A percentile compares a stretch with the other conserved stretches of the same genome.
Conservation (phyloP, 2,888 invertebrate genomes). For the Epinotia demarniana region DNA sequence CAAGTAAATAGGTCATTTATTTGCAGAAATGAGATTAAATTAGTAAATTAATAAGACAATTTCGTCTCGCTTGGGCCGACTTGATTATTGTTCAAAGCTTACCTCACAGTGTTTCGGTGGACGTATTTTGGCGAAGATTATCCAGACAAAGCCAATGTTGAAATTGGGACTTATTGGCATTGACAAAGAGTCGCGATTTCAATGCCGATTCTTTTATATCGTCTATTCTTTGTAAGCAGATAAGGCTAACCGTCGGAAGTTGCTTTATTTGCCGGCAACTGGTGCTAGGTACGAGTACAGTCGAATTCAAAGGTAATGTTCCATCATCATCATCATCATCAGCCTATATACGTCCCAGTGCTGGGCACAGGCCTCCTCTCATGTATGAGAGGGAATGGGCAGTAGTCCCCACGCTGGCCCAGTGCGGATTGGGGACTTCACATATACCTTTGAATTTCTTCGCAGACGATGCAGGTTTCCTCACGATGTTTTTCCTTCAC, state of each 20-base stretch:
- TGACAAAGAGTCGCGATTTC: too few relatives aligned
- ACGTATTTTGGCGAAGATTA: background rate
- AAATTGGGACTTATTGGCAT: background rate
- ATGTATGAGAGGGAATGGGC: too few relatives aligned
- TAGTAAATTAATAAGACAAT: constrained; percentile 36
- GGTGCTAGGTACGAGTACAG: background rate
- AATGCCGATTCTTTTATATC: background rate
- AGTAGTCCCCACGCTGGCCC: too few relatives aligned
- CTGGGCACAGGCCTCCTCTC: too few relatives aligned
- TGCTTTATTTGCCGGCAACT: background rate
- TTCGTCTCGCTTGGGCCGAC: constrained; percentile 13
- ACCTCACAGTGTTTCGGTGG: background rate
- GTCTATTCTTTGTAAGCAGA: background rate
- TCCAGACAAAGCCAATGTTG: constrained; percentile 8
- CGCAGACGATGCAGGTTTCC: too few relatives aligned
- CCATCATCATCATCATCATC: too few relatives aligned
- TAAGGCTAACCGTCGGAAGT: background rate
- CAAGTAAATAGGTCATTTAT: constrained; percentile 27
- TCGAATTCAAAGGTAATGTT: background rate
- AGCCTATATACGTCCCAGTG: too few relatives aligned
- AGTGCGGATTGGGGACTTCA: too few relatives aligned
- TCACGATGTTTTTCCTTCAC: too few relatives aligned
- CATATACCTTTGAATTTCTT: too few relatives aligned
- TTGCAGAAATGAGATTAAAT: constrained; percentile 29
- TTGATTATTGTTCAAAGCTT: constrained; percentile 18